Base-by-base conservation (phyloP, 2,888 invertebrate species). In the Erynnis tages region DNA sequence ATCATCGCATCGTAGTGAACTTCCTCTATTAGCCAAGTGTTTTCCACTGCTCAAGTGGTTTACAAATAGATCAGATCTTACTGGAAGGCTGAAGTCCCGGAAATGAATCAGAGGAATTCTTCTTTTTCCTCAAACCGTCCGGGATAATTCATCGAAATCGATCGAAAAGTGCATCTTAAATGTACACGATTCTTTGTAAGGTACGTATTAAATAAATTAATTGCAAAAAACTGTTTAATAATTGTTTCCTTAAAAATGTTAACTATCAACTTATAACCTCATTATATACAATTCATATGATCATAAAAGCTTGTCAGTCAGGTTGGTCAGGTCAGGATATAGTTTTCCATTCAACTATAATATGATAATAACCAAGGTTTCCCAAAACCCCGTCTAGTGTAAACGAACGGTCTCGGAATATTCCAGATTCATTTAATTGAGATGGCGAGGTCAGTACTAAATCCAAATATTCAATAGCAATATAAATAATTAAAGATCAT, bases 261-360 rank as follows among this genome's bases (percentile, higher is more conserved):
- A 4, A 21, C 6, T 21, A 21, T 21, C n/a, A n/a, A n/a, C n/a
- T n/a, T n/a, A n/a, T n/a, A n/a, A n/a, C n/a, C n/a, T n/a, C n/a
- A n/a, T n/a, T n/a, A n/a, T n/a, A n/a, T n/a, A n/a, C n/a, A n/a
- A n/a, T 30, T 32, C 1, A 6, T 32, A 43, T 32, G 32, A 21
- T 32, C 32, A 32, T 13, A 21, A 13, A 37, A n/a, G n/a, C 10
- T 8, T 21, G 5, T n/a, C 4, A 35, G 21, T 21, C 21, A 44
- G 44, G 44, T 44, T 44, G 32, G 21, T 21, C 44, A 44, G 44
- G 44, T 44, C 44, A 44, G 19, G 44, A 44, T 38, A 23, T 32
- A 32, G 21, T 32, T 44, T 44, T 30, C 44, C 19, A 14, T 44
- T 44, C 11, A 32, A 32, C 21, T 23, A 32, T 32, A 13, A 16